phyloP scores from a whole-genome alignment of 2,797 vertebrate species.

The Smutsia gigantea region DNA sequence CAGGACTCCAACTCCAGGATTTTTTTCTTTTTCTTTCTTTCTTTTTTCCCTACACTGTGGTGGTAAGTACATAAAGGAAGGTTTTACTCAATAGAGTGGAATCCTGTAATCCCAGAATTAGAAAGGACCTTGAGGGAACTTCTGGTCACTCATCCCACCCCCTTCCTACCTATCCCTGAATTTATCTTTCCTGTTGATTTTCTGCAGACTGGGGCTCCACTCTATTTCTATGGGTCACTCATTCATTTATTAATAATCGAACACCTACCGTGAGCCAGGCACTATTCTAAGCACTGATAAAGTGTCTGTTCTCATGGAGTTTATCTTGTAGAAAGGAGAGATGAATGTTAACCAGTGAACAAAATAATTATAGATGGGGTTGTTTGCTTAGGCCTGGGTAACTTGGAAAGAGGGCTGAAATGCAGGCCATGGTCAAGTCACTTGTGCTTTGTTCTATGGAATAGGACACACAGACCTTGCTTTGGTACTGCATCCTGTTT shows the following conservation, averaged over 20 bases:
- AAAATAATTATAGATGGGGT: background rate
- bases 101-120: background rate
- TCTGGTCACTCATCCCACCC: background rate
- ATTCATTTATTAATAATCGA: background rate
- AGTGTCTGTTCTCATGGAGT: background rate
- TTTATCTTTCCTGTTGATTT: background rate
- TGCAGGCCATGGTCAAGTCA: background rate
- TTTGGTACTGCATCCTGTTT: background rate
- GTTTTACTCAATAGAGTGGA: background rate
- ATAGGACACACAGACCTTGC: background rate
- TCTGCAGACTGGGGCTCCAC: background rate
- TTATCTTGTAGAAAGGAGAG: conserved; percentile 23
- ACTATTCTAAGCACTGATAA: background rate
- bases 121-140: conserved; percentile 29
- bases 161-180: background rate
- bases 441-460: background rate
- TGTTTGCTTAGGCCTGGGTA: background rate
- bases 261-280: background rate
- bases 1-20: background rate
- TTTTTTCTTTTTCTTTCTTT: background rate
- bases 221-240: background rate
- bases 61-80: conserved; percentile 13
- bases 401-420: background rate
- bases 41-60: background rate
- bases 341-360: background rate